phyloP scores from a whole-genome alignment of 2,797 vertebrate genomes.

The Anniella stebbinsi region DNA sequence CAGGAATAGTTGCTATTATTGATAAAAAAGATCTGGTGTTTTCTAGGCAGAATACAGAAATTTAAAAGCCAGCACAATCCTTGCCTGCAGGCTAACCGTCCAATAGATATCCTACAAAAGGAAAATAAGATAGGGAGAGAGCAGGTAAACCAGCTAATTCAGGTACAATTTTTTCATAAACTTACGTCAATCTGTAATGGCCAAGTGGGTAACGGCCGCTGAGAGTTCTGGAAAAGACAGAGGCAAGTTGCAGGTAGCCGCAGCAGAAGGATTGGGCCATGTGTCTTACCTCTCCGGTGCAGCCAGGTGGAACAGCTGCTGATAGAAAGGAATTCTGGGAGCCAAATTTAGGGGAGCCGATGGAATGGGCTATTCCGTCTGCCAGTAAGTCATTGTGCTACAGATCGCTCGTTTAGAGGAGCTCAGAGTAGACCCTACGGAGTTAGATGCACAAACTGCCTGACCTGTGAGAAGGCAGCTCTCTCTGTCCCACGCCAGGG shows the following conservation, averaged over 20 bases:
- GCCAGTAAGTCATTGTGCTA: too few species aligned
- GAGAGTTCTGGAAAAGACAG: background rate
- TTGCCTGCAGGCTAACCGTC: background rate
- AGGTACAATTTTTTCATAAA: too few species aligned
- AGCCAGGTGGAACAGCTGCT: background rate
- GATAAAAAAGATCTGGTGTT: background rate
- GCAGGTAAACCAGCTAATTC: background rate
- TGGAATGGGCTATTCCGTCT: too few species aligned
- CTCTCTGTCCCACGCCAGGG: too few species aligned
- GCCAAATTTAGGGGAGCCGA: too few species aligned
- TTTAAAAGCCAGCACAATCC: background rate
- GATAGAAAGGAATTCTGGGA: too few species aligned
- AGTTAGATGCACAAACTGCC: too few species aligned
- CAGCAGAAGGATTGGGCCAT: background rate
- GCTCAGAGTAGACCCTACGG: too few species aligned
- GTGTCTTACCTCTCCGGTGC: background rate
- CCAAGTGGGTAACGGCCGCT: background rate
- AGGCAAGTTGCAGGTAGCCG: background rate
- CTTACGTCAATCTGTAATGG: background rate
- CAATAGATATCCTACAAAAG: background rate
- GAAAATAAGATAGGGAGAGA: background rate
- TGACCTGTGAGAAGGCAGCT: background rate
- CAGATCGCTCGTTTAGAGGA: too few species aligned
- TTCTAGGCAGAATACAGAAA: background rate
- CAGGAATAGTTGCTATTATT: background rate